These are phyloP conservation scores for Chloebia gouldiae DNA, from an alignment of 2,113 vertebrate species.

Conservation along the genomic window DNA sequence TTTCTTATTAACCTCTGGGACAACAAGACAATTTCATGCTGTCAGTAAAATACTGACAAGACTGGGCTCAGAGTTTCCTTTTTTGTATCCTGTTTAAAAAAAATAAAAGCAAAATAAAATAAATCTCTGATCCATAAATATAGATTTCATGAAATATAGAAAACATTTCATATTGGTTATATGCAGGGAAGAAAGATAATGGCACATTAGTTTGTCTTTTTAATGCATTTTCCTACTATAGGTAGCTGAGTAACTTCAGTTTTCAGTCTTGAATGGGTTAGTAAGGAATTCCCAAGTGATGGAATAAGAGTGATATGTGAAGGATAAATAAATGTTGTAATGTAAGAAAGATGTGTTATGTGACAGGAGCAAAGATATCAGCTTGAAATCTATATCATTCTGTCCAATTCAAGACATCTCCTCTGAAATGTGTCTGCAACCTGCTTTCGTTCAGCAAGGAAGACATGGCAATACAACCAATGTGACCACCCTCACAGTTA, in stretches of 20 bases:
- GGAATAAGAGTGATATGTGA: not conserved
- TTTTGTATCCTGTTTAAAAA: not conserved
- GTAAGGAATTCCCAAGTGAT: constrained; percentile 14
- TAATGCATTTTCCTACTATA: not conserved
- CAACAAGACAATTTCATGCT: constrained; percentile 21
- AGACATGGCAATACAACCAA: not conserved
- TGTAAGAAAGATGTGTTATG: constrained; percentile 13
- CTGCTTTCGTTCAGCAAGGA: not conserved
- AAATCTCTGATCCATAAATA: constrained; percentile 29
- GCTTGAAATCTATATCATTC: constrained; percentile 8
- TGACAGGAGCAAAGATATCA: not conserved
- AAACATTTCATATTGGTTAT: not conserved
- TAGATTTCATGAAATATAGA: not conserved
- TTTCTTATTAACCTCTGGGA: constrained; percentile 53
- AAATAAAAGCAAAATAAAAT: not conserved
- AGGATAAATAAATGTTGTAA: not conserved
- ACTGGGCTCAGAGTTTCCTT: not conserved
- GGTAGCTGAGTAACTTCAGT: not conserved
- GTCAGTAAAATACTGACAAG: constrained; percentile 11
- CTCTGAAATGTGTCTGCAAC: not conserved
- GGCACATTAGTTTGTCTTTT: not conserved
- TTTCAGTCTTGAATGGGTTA: constrained; percentile 36
- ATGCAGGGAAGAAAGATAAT: not conserved
- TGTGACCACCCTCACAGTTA: not conserved
- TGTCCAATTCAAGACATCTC: not conserved